Base-by-base conservation (phyloP, 2,888 invertebrate genomes). In the Ectobius pallidus region DNA sequence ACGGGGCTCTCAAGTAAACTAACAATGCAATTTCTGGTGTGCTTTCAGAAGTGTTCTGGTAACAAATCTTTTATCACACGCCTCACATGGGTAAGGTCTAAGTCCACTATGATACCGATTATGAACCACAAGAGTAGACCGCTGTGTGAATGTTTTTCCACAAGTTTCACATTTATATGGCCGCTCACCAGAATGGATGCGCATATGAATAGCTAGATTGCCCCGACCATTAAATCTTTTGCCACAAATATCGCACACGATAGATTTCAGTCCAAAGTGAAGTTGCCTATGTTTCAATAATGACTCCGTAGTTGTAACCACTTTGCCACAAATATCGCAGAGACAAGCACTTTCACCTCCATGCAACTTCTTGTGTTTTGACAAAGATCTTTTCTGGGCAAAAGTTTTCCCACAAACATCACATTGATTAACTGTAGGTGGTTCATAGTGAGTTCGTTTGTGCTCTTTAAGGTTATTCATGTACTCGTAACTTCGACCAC, bases 321-420 rank as follows among this genome's bases (percentile, higher is more conserved):
- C 81, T 75, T 84, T 84, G 77, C 85, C 84, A 72, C 84, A 83
- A 39, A 83, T 80, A 74, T 84, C 83, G 72, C 85, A 85, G 30
- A 82, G 77, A 34, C 79, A 77, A 72, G 82, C 20, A 20, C 39
- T 58, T 3, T 55, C 65, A 11, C 70, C 70, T 18, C 58, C 85
- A 77, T 83, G 87, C 0, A 86, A 84, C 4, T 86, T 87, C 77
- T 86, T 78, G 78, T 88, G 88, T 74, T 86, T 85, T 62, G 84
- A 85, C 0, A 88, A 79, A 16, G 86, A 81, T 39, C 86, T 85
- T 14, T 87, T 85, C 0, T 86, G 87, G 0, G 86, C 82, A 70
- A 88, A 88, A 0, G 83, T 79, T 6, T 83, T 82, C 0, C 85
- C 84, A 70, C 87, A 87, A 0, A 84, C 79, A 14, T 81, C 80